Percentiles rank a stretch among this genome's conserved stretches.
phyloP scores from a whole-genome alignment of 2,888 invertebrate species.

The Macrophya annulata region DNA sequence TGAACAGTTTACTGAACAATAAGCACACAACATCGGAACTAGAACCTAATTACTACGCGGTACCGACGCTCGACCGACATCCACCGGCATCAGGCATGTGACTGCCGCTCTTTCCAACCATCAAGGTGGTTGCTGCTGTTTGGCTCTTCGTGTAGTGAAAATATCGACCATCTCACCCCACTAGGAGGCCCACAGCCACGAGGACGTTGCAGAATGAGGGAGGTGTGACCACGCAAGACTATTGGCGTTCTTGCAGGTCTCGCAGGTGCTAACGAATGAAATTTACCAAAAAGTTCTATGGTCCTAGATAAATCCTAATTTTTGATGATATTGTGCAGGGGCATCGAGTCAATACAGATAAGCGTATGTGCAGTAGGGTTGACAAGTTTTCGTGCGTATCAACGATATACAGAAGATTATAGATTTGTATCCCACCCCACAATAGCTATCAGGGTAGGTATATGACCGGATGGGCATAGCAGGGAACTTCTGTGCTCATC shows the following conservation, averaged over 20 bases:
- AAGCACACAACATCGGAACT: slow-evolving; percentile 36
- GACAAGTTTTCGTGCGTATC: slow-evolving; percentile 5
- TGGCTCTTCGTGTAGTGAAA: slow-evolving; percentile 56
- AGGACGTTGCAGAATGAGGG: slow-evolving; percentile 51
- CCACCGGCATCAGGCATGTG: slow-evolving; percentile 73
- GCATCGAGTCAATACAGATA: background rate
- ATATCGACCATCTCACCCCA: slow-evolving; percentile 76
- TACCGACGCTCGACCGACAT: slow-evolving; percentile 54
- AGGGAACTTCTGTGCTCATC: background rate
- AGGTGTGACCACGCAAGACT: slow-evolving; percentile 50
- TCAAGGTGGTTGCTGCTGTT: slow-evolving; percentile 68
- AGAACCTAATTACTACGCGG: slow-evolving; percentile 49
- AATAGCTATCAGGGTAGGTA: background rate
- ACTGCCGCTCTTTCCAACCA: slow-evolving; percentile 69
- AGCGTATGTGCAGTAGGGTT: slow-evolving; percentile 9
- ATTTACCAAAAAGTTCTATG: background rate
- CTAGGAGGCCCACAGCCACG: slow-evolving; percentile 59
- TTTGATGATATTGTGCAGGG: background rate
- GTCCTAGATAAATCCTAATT: too few species aligned
- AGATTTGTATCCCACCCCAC: background rate
- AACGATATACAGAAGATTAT: background rate
- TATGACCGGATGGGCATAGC: slow-evolving; percentile 14
- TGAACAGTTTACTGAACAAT: background rate
- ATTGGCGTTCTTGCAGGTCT: slow-evolving; percentile 39
- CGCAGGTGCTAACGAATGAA: slow-evolving; percentile 48